phyloP scores from a whole-genome alignment of 2,888 invertebrate genomes.

The Drosophila crucigera region DNA sequence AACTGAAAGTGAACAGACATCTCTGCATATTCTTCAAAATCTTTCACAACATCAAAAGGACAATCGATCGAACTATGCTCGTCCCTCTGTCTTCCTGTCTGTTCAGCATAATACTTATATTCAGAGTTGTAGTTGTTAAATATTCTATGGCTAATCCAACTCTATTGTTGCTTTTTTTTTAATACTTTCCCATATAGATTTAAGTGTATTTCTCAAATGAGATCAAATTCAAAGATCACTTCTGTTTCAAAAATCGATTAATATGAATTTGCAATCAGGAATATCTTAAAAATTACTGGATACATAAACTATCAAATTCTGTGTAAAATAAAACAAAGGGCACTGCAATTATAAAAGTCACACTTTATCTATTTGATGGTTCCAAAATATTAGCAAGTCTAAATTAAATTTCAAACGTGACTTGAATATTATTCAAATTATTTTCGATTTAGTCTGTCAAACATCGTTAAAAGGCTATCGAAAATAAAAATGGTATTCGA shows the following conservation, averaged over 20 bases:
- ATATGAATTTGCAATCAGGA: background rate
- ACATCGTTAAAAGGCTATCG: background rate
- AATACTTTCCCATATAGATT: background rate
- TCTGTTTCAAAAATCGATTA: background rate
- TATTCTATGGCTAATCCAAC: background rate
- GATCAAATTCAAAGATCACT: no score
- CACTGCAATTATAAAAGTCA: background rate
- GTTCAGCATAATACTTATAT: background rate
- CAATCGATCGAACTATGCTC: no score
- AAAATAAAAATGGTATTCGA: background rate
- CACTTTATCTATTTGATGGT: background rate
- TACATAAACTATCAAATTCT: fast-evolving
- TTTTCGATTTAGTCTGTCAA: background rate
- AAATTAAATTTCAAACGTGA: background rate
- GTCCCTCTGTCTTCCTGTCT: background rate
- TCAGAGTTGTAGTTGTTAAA: background rate
- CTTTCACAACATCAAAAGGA: background rate
- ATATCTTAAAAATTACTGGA: background rate
- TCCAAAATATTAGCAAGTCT: background rate
- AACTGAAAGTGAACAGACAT: background rate
- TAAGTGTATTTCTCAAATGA: background rate
- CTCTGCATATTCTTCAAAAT: background rate
- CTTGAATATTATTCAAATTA: background rate
- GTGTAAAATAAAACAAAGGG: background rate
- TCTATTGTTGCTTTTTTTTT: background rate